Base-by-base conservation (phyloP, 1,140 invertebrate genomes). In the Ostrea denselamellosa region DNA sequence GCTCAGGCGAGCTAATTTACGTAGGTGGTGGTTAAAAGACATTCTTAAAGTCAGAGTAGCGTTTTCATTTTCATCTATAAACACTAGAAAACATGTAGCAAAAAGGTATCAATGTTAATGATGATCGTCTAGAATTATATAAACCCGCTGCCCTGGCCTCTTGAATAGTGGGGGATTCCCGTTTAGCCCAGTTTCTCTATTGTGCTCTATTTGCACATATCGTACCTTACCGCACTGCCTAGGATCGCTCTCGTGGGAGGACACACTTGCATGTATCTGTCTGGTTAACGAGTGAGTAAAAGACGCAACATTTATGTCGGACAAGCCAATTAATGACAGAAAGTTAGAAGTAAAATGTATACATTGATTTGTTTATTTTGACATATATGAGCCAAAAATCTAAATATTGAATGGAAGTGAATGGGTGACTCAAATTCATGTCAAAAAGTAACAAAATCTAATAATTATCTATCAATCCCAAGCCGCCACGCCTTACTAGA, bases 341-440 rank as follows among this genome's bases (percentile, higher is more conserved):
- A 14, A 34, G 17, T 14, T 77, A 77, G 22, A 77, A 25, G 28
- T 34, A 34, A 77, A 77, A 77, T 34, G 12, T 25, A 34, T 14
- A 77, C 22, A 7, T 10, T 34, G 68, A 62, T 0, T 28, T 14
- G 68, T 77, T 34, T 28, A 77, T 14, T 77, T 34, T 10, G 68
- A 34, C 68, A 28, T 28, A 4, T 28, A 77, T 77, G 22, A 10
- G 25, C 25, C 68, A 77, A 77, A 77, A 77, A 77, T 77, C 68
- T 77, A 77, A 77, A 77, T 77, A 77, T 77, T 77, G 68, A 77
- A 77, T 77, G 68, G 12, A 77, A 77, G 68, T 77, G 68, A 77
- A 77, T 77, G 68, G 22, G 9, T 77, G 68, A 77, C 68, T 77
- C 68, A 77, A 34, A 34, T 34, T 28, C 28, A 22, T 34, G 68